Evolutionary conservation across 1,140 invertebrate genomes (phyloP), one percentile per base, ranked within the genome.

Genomic region (Tribolium castaneum): DNA sequence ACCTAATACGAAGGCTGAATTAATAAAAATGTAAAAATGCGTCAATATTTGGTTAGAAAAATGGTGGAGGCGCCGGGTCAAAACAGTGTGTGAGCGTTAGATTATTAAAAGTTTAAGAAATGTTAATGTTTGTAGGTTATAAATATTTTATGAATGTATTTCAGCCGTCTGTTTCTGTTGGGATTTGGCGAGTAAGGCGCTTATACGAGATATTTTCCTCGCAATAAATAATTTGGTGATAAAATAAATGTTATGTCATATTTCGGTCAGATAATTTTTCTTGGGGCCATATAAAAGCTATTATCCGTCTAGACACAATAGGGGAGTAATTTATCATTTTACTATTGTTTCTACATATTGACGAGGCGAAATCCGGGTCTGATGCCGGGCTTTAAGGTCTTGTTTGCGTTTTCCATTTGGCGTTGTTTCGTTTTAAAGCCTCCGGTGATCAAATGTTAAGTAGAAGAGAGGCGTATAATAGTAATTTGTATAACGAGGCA

Each of bases 401-500:
- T 14, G 7, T 12, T 9, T 56, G 16, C 7, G n/a, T 59, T 59
- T 59, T 25, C 54, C 54, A 22, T 59, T 59, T 19, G 54, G 14
- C 7, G 7, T 59, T 59, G 54, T 25, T 35, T 66, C 59, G 59
- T 66, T 66, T 66, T 35, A 66, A 66, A 66, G 30, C 30, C 6
- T 45, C 10, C 10, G 30, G 56, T 62, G 56, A 62, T 62, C 59
- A 66, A 35, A 34, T 35, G 59, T 66, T 66, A 66, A 66, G 25
- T 35, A 30, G 19, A 62, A 50, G 30, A 10, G 39, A 45, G 25
- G 4, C 30, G 16, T 35, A 25, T 62, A 62, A 62, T 22, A 66
- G 59, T 66, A 66, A 66, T 66, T 66, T 66, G 59, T 66, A 66
- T 66, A 66, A 66, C 59, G 59, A 66, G 59, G 25, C 59, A 66